Base-by-base conservation (phyloP, 2,113 vertebrate genomes). In the Seriola quinqueradiata region DNA sequence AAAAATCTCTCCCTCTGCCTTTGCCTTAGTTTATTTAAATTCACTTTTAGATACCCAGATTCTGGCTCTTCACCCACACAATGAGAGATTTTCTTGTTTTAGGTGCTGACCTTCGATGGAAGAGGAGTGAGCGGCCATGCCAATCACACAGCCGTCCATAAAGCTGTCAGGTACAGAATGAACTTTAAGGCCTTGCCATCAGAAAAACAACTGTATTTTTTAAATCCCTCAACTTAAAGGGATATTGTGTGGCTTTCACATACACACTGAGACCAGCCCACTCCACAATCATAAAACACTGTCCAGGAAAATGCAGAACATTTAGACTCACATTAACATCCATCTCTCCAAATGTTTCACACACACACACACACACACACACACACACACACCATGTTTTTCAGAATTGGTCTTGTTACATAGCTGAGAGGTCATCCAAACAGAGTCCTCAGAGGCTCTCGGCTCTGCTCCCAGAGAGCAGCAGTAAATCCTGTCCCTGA, bases 91-190 rank as follows among this genome's bases (percentile, higher is more conserved):
- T 73, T 93, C 77, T 91, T 86, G 70, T 81, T 94, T 68, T 95
- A 99, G 98, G 97, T 99, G 91, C 93, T 99, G 91, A 99, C 97
- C 25, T 99, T 99, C 44, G 98, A 99, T 82, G 96, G 91, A 0
- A 90, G 92, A 58, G 98, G 98, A 82, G 96, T 99, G 81, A 99
- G 97, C 4, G 95, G 97, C 40, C 98, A 99, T 66, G 90, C 93
- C 77, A 99, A 99, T 92, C 98, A 99, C 79, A 58, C 90, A 13
- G 94, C 97, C 63, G 91, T 99, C 64, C 86, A 97, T 79, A 55
- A 87, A 6, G 95, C 97, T 8, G 57, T 97, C 91, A 98, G 98
- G 98, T 99, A 97, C 4, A 17, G 44, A 48, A 63, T 75, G 7
- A 61, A 79, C 72, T 28, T 28, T 28, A 28, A 28, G 28, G 28